Percentiles rank a stretch among this genome's conserved stretches.
Conservation (phyloP, 2,888 invertebrate species). For the Lottia gigantea region DNA sequence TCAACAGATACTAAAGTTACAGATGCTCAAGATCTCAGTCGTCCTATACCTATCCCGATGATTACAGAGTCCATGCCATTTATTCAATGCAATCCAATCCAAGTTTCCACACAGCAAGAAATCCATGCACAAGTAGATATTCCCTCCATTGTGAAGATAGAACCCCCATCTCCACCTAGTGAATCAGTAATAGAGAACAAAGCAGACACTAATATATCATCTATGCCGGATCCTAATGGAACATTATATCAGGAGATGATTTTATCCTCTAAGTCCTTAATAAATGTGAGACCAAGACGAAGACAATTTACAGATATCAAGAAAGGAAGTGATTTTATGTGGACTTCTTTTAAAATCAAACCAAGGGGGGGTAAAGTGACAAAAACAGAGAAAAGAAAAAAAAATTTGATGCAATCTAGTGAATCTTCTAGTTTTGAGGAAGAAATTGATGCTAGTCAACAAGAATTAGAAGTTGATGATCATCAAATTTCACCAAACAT, state of each 20-base stretch:
- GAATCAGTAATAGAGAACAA: slow-evolving; percentile 35
- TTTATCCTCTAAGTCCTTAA: slow-evolving; percentile 48
- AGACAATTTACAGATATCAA: slow-evolving; percentile 52
- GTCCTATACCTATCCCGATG: not conserved
- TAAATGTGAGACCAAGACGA: slow-evolving; percentile 48
- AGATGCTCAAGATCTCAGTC: not conserved
- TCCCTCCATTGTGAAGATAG: not conserved
- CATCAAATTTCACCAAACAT: slow-evolving; percentile 30
- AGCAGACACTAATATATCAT: slow-evolving; percentile 29
- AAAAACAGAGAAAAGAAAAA: not conserved
- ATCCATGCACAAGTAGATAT: not conserved
- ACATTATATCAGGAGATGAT: slow-evolving; percentile 56
- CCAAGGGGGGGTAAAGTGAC: slow-evolving; percentile 20
- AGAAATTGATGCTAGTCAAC: slow-evolving; percentile 13
- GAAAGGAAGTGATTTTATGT: slow-evolving; percentile 50
- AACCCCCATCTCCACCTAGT: not conserved
- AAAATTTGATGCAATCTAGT: not conserved
- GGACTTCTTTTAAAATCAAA: slow-evolving; percentile 52
- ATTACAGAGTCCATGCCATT: slow-evolving; percentile 1
- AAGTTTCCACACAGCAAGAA: not conserved
- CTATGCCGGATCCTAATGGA: slow-evolving; percentile 23
- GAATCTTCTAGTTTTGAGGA: not conserved
- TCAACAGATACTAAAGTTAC: slow-evolving; percentile 24
- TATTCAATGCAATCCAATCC: not conserved
- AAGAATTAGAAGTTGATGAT: slow-evolving; percentile 15